Evolutionary conservation across 2,113 vertebrate genomes (phyloP).

Genomic region (Pelodiscus sinensis): DNA sequence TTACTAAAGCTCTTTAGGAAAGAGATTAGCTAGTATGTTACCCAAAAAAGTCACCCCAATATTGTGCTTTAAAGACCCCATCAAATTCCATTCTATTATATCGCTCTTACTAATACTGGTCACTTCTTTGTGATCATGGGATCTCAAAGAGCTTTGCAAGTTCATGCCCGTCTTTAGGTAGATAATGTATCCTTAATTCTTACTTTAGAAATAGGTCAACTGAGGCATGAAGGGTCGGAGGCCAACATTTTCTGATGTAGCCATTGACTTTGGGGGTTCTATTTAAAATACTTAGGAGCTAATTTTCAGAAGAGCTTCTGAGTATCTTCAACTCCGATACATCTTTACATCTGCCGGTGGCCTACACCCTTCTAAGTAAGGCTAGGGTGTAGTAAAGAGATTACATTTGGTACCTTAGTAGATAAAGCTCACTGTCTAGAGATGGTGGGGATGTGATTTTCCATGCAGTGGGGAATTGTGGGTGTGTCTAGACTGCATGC

Average conservation of each 20-base stretch:
- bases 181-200: neutral
- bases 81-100: neutral
- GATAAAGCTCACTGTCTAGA: neutral
- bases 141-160: neutral
- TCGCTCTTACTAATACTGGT: neutral
- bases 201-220: neutral
- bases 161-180: neutral
- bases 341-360: neutral
- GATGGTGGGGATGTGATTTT: neutral
- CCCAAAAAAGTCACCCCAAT: neutral
- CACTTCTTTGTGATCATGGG: neutral
- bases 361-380: neutral
- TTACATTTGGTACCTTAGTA: neutral
- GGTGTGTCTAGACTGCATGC: too few species aligned
- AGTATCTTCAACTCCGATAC: neutral
- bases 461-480: neutral
- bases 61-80: accelerated
- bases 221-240: neutral
- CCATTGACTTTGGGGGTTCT: neutral
- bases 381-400: neutral
- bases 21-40: neutral
- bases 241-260: neutral
- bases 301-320: neutral
- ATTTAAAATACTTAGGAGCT: neutral
- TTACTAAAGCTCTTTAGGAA: conserved; percentile 8